These are phyloP conservation scores for Nymphalis c-album DNA, from an alignment of 2,888 invertebrate species.

Conservation along the genomic window DNA sequence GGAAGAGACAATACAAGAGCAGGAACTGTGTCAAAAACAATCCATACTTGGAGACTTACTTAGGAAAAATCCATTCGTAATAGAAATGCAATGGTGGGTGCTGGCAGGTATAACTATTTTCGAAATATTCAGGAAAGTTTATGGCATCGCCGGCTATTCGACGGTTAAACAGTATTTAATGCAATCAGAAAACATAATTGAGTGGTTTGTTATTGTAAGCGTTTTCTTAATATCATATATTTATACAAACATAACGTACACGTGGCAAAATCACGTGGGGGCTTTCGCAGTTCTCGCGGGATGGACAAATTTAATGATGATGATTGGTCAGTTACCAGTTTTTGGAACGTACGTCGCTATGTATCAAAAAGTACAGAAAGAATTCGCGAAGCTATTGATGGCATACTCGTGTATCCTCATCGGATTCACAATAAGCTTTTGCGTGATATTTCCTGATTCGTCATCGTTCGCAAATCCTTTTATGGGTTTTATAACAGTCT, in stretches of 20 bases:
- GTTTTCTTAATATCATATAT: conserved; percentile 92
- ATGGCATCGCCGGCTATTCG: conserved; percentile 90
- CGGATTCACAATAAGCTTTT: conserved; percentile 93
- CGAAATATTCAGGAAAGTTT: conserved; percentile 90
- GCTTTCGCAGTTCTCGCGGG: conserved; percentile 92
- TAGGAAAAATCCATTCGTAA: conserved; percentile 87
- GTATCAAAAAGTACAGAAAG: conserved; percentile 93
- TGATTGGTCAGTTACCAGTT: conserved; percentile 93
- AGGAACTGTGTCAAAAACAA: conserved; percentile 88
- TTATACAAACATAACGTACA: conserved; percentile 87
- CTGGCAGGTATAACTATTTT: conserved; percentile 89
- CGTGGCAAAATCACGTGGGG: conserved; percentile 93
- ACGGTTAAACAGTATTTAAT: conserved; percentile 90
- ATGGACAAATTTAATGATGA: conserved; percentile 95
- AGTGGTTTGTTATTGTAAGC: conserved; percentile 92
- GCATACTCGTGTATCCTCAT: conserved; percentile 92
- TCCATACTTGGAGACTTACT: conserved; percentile 89
- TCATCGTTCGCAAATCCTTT: conserved; percentile 92
- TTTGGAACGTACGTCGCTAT: conserved; percentile 95
- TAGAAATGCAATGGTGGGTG: conserved; percentile 92
- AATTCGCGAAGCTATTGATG: conserved; percentile 92
- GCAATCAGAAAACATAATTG: conserved; percentile 92
- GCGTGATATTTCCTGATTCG: conserved; percentile 92
- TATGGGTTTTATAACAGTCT: conserved; percentile 90
- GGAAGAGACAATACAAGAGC: conserved; percentile 86